These are phyloP conservation scores for Masticophis lateralis DNA, from an alignment of 2,797 vertebrate species.

Conservation along the genomic window DNA sequence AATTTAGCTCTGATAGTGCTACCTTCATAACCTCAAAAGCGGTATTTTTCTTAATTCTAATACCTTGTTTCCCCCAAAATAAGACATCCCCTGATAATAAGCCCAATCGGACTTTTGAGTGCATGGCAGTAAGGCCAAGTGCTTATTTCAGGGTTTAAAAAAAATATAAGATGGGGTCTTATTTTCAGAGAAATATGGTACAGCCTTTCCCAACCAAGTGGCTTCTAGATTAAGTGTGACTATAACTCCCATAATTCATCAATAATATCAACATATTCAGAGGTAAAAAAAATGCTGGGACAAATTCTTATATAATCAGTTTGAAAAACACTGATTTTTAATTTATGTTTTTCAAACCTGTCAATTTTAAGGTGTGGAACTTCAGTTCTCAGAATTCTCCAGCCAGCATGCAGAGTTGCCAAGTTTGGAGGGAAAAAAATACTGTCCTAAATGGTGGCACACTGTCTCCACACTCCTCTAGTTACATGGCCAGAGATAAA, in stretches of 20 bases:
- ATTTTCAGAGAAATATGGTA: not conserved
- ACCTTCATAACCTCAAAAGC: not conserved
- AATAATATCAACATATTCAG: not conserved
- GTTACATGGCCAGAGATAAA: slow-evolving; percentile 12
- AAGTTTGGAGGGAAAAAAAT: not conserved
- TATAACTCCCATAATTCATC: not conserved
- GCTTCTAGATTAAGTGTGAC: not conserved
- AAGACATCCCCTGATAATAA: too few species aligned
- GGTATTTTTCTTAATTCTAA: not conserved
- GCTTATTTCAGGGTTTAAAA: too few species aligned
- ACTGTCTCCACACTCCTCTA: not conserved
- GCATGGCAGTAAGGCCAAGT: too few species aligned
- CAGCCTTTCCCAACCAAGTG: not conserved
- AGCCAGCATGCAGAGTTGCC: not conserved
- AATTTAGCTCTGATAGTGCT: not conserved
- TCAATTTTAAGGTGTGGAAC: not conserved
- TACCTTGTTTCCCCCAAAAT: too few species aligned
- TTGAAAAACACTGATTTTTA: not conserved
- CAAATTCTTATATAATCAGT: not conserved
- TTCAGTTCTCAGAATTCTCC: not conserved
- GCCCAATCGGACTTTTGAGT: too few species aligned
- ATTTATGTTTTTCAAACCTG: not conserved
- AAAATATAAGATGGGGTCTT: too few species aligned
- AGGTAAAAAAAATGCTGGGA: not conserved
- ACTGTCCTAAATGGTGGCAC: not conserved